Evolutionary conservation across 1,140 invertebrate genomes (phyloP).

Genomic region (Cepaea nemoralis): DNA sequence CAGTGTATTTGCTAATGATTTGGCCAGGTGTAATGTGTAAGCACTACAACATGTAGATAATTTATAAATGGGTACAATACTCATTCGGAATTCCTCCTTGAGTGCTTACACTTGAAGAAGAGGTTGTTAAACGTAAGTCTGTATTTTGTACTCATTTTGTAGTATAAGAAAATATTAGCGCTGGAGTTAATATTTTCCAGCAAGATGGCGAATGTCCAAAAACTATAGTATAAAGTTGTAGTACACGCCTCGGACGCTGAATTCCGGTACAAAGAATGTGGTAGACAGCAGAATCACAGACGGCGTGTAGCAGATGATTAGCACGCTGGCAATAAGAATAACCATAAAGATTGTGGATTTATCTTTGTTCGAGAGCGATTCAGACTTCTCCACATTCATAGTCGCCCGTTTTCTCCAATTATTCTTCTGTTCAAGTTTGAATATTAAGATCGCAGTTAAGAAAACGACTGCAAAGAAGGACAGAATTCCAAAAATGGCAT

Average conservation of each 20-base stretch:
- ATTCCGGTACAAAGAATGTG: neutral
- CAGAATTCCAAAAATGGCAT: neutral
- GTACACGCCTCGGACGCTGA: neutral
- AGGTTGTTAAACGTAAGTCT: neutral
- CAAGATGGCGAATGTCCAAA: neutral
- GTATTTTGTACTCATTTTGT: conserved; percentile 22
- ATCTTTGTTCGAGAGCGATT: neutral
- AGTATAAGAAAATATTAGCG: conserved; percentile 18
- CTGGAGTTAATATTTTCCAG: neutral
- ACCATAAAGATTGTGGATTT: neutral
- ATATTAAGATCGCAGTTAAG: neutral
- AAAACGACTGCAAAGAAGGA: neutral
- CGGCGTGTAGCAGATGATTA: conserved; percentile 17
- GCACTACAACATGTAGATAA: no score
- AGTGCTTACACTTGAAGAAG: no score
- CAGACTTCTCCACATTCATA: neutral
- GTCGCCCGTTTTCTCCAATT: neutral
- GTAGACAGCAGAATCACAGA: neutral
- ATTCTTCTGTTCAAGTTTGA: neutral
- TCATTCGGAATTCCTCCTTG: no score
- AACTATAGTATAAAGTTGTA: neutral
- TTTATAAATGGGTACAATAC: no score
- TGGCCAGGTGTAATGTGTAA: no score
- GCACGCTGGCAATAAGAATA: neutral
- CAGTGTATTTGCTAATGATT: no score